Evolutionary conservation across 2,888 invertebrate genomes (phyloP), one percentile per base, ranked within the genome.

Genomic region (Odiellus spinosus): DNA sequence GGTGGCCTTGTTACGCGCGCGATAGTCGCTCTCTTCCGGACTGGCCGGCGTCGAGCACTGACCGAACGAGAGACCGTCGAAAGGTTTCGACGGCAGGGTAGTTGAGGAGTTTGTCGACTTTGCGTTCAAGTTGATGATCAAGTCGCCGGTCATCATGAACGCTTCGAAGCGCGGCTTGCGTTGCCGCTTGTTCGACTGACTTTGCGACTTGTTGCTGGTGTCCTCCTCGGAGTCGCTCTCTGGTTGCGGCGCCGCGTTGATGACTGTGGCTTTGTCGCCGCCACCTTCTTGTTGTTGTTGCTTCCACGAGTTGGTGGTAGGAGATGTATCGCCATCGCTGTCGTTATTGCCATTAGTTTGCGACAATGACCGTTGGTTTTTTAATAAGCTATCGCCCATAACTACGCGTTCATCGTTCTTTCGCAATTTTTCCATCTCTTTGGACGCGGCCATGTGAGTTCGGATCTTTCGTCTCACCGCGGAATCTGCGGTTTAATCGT

Each of bases 61-160:
- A 10, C 49, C 46, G 11, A 40, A 40, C 6, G 49, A 39, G 55
- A 54, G 52, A 54, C 56, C 26, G 26, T 26, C 26, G 26, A 26
- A 26, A 4, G 26, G 26, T 26, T 26, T 26, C 59, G 61, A 54
- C 52, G 53, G 58, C 44, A 17, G 15, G 15, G 18, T 15, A 17
- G 45, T 42, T 18, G 42, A 40, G n/a, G 49, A 12, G 38, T 78
- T 78, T 55, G 82, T 81, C 49, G 82, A 82, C 58, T 83, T 72
- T 51, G 57, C 42, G 59, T 58, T 87, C 57, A 91, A 76, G 69
- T 90, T 90, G 59, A 93, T 76, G 66, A 93, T 91, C 62, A 90
- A 77, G 68, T 93, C 91, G 40, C 93, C 93, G 26, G 93, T 93
- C 93, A 93, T 93, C 80, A 91, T 85, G 73, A 86, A 93, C 36